phyloP scores from a whole-genome alignment of 2,113 vertebrate species.

The Cyphomyrus plagiostoma region DNA sequence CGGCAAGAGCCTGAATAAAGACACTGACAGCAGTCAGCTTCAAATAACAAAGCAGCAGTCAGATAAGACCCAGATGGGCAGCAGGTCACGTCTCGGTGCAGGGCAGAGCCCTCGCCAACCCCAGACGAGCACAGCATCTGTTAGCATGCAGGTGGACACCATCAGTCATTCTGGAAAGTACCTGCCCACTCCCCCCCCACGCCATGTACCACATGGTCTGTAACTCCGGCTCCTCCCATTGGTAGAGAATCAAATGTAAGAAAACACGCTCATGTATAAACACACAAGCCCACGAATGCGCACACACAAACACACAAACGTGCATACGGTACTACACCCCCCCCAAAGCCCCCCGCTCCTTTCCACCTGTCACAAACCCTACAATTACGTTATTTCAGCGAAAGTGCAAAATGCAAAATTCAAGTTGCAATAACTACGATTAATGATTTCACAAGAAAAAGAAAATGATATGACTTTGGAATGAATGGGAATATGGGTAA shows the following conservation, averaged over 20 bases:
- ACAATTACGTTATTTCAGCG: background rate
- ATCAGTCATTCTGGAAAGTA: background rate
- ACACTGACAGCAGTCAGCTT: constrained; percentile 21
- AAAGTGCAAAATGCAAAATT: background rate
- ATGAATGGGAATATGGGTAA: background rate
- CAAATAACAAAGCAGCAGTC: constrained; percentile 26
- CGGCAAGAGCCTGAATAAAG: constrained; percentile 22
- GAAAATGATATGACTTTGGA: background rate
- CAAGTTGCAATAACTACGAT: background rate
- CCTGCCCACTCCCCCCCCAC: background rate
- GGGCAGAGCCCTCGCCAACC: background rate
- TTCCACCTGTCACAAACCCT: background rate
- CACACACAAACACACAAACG: background rate
- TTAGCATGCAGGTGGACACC: background rate
- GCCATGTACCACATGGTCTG: background rate
- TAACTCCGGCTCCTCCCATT: background rate
- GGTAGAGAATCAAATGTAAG: background rate
- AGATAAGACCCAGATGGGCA: background rate
- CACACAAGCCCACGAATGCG: background rate
- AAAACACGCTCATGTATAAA: background rate
- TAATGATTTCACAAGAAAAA: background rate
- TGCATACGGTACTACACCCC: background rate
- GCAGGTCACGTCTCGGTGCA: background rate
- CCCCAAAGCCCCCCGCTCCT: background rate
- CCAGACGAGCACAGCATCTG: background rate